phyloP scores from a whole-genome alignment of 1,140 invertebrate species.

The Saxidomus purpurata region DNA sequence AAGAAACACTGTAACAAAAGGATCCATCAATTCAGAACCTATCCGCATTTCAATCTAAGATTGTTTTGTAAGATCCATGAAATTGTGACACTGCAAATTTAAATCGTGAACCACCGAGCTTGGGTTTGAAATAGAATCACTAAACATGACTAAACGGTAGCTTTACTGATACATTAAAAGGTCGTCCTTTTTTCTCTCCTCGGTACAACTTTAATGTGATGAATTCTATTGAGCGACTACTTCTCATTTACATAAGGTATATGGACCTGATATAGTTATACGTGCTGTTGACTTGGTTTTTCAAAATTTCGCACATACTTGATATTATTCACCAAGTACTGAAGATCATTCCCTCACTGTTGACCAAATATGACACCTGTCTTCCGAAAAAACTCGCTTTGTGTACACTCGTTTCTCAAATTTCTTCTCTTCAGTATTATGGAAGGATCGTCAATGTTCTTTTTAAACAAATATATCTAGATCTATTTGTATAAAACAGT shows the following conservation, averaged over 20 bases:
- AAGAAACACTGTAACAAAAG: not conserved
- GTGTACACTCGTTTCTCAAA: not conserved
- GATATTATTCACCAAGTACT: slow-evolving; percentile 13
- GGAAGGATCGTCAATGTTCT: not conserved
- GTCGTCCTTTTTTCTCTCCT: not conserved
- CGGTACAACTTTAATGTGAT: slow-evolving; percentile 30
- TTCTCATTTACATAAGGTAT: slow-evolving; percentile 50
- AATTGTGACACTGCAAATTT: slow-evolving; percentile 45
- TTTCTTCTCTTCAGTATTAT: not conserved
- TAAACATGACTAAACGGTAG: slow-evolving; percentile 36
- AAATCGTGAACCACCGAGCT: slow-evolving; percentile 44
- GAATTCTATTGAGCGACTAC: not conserved
- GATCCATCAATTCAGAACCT: slow-evolving; percentile 14
- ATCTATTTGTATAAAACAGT: too few species aligned
- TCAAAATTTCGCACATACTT: slow-evolving; percentile 52
- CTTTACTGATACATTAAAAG: not conserved
- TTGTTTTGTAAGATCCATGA: not conserved
- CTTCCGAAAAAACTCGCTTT: not conserved
- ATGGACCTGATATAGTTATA: not conserved
- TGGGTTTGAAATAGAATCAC: not conserved
- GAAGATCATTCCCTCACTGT: slow-evolving; percentile 29
- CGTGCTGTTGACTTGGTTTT: slow-evolving; percentile 54
- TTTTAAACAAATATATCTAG: too few species aligned
- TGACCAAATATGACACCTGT: slow-evolving; percentile 12
- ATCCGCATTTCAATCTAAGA: slow-evolving; percentile 51